A percentile compares a stretch with the other conserved stretches of the same genome.
Conservation (phyloP, 2,113 vertebrate species). For the Megaceryle maxima region DNA sequence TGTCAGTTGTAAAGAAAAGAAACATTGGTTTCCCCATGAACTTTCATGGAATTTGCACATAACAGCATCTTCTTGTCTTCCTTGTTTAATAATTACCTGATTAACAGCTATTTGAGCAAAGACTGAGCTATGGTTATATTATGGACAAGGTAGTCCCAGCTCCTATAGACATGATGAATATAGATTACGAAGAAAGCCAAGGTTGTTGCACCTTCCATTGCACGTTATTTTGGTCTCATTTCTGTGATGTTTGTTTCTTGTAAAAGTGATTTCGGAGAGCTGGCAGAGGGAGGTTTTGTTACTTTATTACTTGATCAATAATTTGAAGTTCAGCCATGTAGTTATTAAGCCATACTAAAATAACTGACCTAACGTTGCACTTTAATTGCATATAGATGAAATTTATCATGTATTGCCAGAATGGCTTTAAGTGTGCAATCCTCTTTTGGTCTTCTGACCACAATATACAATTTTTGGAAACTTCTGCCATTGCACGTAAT, state of each 20-base stretch:
- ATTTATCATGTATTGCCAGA: background rate
- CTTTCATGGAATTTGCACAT: background rate
- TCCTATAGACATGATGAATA: background rate
- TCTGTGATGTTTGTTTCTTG: background rate
- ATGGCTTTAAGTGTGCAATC: background rate
- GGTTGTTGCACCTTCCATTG: background rate
- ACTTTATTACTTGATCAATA: constrained; percentile 5
- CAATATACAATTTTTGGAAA: constrained; percentile 1
- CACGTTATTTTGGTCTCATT: background rate
- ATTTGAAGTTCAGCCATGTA: background rate
- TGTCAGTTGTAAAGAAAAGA: background rate
- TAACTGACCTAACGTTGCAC: background rate
- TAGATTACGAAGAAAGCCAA: background rate
- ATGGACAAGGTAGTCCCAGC: background rate
- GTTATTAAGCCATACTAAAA: background rate
- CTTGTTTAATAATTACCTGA: background rate
- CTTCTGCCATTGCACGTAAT: background rate
- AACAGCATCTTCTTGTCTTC: background rate
- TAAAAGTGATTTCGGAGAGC: background rate
- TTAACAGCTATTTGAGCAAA: background rate
- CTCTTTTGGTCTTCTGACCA: background rate
- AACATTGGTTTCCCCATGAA: background rate
- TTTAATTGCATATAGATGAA: background rate
- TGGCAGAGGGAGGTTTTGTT: background rate
- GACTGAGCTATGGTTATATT: background rate